Percentiles rank a stretch among this genome's conserved stretches.
Conservation (phyloP, 2,888 invertebrate genomes). For the Noctua comes region DNA sequence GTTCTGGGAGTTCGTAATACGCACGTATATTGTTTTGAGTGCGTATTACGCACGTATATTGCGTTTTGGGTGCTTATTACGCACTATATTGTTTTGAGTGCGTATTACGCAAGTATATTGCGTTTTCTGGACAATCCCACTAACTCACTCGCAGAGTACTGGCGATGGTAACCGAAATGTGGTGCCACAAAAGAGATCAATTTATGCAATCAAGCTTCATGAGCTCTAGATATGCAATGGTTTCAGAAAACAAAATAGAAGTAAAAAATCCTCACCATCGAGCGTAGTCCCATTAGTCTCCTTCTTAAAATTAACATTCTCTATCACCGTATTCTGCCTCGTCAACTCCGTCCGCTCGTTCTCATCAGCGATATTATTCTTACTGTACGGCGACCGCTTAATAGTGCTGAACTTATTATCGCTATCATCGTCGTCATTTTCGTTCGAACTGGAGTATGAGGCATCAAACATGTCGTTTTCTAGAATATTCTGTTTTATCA, state of each 20-base stretch:
- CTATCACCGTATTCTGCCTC: conserved; percentile 88
- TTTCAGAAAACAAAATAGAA: not conserved
- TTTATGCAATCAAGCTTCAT: not conserved
- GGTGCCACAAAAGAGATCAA: not conserved
- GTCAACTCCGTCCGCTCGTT: conserved; percentile 80
- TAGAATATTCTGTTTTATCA: conserved; percentile 89
- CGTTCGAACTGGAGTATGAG: conserved; percentile 88
- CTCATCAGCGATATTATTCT: conserved; percentile 82
- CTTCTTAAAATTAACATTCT: conserved; percentile 87
- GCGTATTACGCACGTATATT: not conserved
- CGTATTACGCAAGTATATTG: not conserved
- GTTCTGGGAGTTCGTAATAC: not conserved
- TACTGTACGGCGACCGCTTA: conserved; percentile 92
- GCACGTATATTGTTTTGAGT: not conserved
- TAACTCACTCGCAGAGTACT: not conserved
- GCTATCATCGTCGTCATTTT: conserved; percentile 91
- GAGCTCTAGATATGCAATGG: not conserved
- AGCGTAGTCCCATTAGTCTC: conserved; percentile 85
- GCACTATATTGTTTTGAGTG: not conserved
- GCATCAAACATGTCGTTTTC: conserved; percentile 89
- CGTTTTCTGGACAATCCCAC: not conserved
- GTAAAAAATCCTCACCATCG: conserved; percentile 75
- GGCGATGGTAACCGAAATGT: not conserved
- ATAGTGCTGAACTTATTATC: conserved; percentile 93
- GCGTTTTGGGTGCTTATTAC: not conserved